Base-by-base conservation (phyloP, 2,113 vertebrate genomes). In the Podocnemis expansa region DNA sequence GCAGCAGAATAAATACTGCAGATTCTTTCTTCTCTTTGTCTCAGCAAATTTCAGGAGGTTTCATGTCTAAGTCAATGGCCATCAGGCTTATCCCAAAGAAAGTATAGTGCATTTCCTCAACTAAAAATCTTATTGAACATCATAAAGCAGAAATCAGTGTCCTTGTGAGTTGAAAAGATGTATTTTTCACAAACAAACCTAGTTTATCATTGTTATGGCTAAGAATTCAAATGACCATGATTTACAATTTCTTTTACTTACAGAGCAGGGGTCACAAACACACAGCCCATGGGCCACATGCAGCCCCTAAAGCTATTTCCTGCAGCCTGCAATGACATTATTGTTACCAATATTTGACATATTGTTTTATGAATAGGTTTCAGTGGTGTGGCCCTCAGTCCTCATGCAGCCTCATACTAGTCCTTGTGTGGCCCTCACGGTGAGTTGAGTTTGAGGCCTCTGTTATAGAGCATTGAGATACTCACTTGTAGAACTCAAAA, bases 151-250 rank as follows among this genome's bases (percentile, higher is more conserved):
- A 89, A 93, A 87, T 91, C 45, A 55, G 83, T 87, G 22, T 21
- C 8, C 63, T 80, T 85, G 75, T 60, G 47, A 83, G 63, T 2
- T 54, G 89, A 3, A 51, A 22, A 79, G 63, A 38, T 13, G 49
- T 24, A 31, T 11, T 83, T 91, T 89, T 92, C 34, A 25, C 25
- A 47, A 56, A 58, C 38, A 10, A n/a, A 10, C 10, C 25, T 24
- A 76, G 0, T 0, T 83, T n/a, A 24, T 0, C 0, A 3, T 52
- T 60, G 10, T 2, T 76, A 4, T 41, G 17, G 3, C 84, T 80
- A 86, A 88, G n/a, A 89, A n/a, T 29, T 54, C 1, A 0, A 81
- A 41, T 31, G 41, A 52, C 4, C n/a, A 2, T 56, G 52, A 73
- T 27, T 91, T 91, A 70, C n/a, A 38, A 38, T 70, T 21, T n/a